phyloP scores from a whole-genome alignment of 2,888 invertebrate species.

The Agonum fuliginosum region DNA sequence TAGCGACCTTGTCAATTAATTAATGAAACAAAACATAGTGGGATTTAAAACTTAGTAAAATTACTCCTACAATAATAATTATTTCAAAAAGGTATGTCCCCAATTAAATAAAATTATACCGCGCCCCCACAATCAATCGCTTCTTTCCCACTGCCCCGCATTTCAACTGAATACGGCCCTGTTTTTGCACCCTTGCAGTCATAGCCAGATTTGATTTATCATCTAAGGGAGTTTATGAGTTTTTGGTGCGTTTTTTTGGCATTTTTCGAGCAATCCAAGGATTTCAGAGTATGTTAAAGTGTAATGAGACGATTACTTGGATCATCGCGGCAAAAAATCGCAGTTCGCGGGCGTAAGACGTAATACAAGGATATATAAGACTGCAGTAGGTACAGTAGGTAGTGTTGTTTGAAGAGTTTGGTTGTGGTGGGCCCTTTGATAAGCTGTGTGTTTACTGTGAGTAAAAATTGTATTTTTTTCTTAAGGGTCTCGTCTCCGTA shows the following conservation, averaged over 20 bases:
- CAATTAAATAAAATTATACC: constrained; percentile 41
- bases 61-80: constrained; percentile 34
- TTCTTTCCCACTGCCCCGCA: not conserved
- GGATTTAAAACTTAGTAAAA: constrained; percentile 17
- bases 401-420: constrained; percentile 10
- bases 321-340: constrained; percentile 51
- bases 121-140: not conserved
- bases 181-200: not conserved
- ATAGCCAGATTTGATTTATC: not conserved
- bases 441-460: constrained; percentile 18
- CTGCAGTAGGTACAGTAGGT: not conserved
- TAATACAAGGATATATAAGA: constrained; percentile 34
- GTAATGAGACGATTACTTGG: constrained; percentile 46
- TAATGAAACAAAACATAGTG: constrained; percentile 38
- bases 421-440: not conserved
- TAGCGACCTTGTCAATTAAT: constrained; percentile 36
- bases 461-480: not conserved
- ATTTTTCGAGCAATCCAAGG: not conserved
- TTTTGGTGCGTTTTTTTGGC: constrained; percentile 23
- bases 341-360: constrained; percentile 64
- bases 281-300: not conserved
- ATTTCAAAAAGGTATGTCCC: constrained; percentile 41
- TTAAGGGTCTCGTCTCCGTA: no score
- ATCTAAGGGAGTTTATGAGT: not conserved
- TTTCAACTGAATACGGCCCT: no score